Evolutionary conservation across 2,797 vertebrate genomes (phyloP).

Genomic region (Jordanella pulchra): DNA sequence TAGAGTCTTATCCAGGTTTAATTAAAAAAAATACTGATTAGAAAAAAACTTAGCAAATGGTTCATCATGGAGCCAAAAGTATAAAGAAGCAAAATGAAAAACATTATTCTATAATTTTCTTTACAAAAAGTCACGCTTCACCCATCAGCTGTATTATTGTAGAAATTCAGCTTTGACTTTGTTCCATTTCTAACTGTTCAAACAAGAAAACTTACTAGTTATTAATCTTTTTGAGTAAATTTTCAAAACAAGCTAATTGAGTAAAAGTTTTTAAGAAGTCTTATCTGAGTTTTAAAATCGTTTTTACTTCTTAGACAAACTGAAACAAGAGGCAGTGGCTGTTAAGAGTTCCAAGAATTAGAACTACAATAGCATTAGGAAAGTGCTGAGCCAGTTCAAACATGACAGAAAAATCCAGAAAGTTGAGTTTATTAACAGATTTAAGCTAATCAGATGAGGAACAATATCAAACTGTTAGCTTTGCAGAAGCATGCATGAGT

Average conservation of each 20-base stretch:
- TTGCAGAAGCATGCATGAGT: neutral
- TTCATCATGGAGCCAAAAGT: neutral
- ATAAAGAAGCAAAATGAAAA: neutral
- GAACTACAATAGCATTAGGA: neutral
- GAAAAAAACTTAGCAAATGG: neutral
- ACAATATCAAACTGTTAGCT: neutral
- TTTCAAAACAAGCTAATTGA: no score
- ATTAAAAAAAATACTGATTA: neutral
- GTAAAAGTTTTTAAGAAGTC: no score
- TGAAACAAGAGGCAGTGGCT: neutral
- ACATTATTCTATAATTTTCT: neutral
- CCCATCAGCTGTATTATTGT: neutral
- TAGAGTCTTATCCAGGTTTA: neutral
- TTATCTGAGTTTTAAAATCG: neutral
- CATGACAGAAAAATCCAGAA: slow-evolving; percentile 14
- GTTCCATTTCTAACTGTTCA: neutral
- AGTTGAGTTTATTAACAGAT: slow-evolving; percentile 19
- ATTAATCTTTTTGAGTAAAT: neutral
- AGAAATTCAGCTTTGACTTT: neutral
- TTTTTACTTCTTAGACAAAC: neutral
- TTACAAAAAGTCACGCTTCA: neutral
- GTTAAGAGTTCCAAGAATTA: neutral
- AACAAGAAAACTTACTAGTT: neutral
- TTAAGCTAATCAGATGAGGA: neutral
- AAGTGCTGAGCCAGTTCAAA: neutral